phyloP scores from a whole-genome alignment of 2,797 vertebrate species.

The Eulemur coronatus region DNA sequence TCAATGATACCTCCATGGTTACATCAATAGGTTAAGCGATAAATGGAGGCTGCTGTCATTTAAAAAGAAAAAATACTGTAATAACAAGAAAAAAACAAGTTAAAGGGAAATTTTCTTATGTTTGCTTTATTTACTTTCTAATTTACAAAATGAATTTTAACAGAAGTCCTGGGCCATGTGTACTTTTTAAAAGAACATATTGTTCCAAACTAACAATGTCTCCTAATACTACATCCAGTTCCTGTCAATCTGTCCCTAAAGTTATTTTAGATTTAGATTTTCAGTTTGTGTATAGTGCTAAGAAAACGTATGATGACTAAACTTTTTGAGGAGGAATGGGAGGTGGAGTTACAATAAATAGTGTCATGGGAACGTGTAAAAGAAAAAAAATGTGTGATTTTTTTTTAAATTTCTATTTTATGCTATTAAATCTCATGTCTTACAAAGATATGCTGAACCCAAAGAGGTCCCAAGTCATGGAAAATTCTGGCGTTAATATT shows the following conservation, averaged over 20 bases:
- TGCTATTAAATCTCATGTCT: slow-evolving; percentile 26
- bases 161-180: background rate
- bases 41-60: slow-evolving; percentile 32
- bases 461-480: background rate
- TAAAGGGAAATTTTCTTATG: background rate
- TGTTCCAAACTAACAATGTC: slow-evolving; percentile 43
- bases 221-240: slow-evolving; percentile 62
- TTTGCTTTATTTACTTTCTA: slow-evolving; percentile 63
- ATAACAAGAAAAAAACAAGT: background rate
- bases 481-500: slow-evolving; percentile 34
- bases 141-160: slow-evolving; percentile 50
- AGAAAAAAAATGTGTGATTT: background rate
- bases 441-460: background rate
- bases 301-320: slow-evolving; percentile 50
- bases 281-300: slow-evolving; percentile 32
- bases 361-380: background rate
- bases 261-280: slow-evolving; percentile 69
- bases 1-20: slow-evolving; percentile 51
- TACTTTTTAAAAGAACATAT: slow-evolving; percentile 60
- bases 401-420: background rate
- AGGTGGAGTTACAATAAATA: slow-evolving; percentile 30
- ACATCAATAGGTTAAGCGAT: slow-evolving; percentile 46
- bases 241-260: slow-evolving; percentile 60
- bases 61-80: background rate
- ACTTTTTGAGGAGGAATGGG: background rate